A percentile compares a stretch with the other conserved stretches of the same genome.
Evolutionary conservation across 1,140 invertebrate species (phyloP).

Genomic region (Eueides isabella): DNA sequence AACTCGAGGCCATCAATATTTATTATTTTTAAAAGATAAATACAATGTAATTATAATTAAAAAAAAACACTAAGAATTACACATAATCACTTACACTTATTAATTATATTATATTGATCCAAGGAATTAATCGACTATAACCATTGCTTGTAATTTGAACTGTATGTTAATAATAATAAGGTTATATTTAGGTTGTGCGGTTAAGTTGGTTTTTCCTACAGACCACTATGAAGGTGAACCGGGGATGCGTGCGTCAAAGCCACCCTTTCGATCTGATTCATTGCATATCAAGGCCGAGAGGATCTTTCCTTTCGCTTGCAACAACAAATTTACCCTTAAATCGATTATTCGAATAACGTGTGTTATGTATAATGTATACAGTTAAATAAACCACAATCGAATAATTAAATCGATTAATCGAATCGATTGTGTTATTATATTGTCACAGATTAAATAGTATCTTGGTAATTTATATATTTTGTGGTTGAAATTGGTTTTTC

Average conservation of each 20-base stretch:
- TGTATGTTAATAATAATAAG: conserved; percentile 5
- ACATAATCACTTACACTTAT: not conserved
- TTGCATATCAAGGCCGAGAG: conserved; percentile 21
- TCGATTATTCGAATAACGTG: not conserved
- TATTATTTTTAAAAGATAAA: too few species aligned
- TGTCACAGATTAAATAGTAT: not conserved
- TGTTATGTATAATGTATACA: not conserved
- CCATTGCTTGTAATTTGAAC: conserved; percentile 7
- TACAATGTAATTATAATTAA: too few species aligned
- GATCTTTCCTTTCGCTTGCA: conserved; percentile 14
- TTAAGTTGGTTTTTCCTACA: conserved; percentile 42
- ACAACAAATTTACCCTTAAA: not conserved
- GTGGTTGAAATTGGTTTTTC: conserved; percentile 2
- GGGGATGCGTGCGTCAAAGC: conserved; percentile 43
- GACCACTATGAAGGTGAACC: conserved; percentile 42
- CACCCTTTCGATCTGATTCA: conserved; percentile 40
- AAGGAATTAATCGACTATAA: conserved; percentile 1
- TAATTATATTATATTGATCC: not conserved
- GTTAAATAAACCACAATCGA: not conserved
- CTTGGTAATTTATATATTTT: conserved; percentile 4
- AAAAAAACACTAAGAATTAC: conserved; percentile 1
- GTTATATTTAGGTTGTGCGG: conserved; percentile 17
- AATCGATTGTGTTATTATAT: not conserved
- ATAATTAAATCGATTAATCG: not conserved
- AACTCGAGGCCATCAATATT: too few species aligned